These are phyloP conservation scores for Spea multiplicata DNA, from an alignment of 2,113 vertebrate species.

Conservation along the genomic window DNA sequence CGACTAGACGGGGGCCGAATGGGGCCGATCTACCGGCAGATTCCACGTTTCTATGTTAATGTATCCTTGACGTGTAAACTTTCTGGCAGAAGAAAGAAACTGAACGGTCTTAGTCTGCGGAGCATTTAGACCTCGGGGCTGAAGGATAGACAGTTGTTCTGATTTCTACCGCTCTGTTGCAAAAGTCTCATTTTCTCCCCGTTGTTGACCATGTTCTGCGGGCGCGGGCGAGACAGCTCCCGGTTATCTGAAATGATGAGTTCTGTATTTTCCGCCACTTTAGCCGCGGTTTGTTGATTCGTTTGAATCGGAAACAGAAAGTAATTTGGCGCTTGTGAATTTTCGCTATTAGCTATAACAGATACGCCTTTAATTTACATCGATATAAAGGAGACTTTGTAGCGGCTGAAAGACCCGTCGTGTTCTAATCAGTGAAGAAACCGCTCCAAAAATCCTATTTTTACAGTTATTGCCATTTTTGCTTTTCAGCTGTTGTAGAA, in stretches of 20 bases:
- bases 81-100: no score
- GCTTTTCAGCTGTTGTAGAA: background rate
- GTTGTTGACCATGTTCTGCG: background rate
- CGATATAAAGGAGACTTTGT: background rate
- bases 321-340: background rate
- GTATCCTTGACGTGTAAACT: no score
- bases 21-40: no score
- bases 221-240: background rate
- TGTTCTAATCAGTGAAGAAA: background rate
- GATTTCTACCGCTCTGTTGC: background rate
- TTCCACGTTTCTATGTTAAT: no score
- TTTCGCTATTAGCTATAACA: background rate
- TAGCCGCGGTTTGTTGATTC: background rate
- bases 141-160: background rate
- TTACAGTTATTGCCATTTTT: background rate
- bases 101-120: background rate
- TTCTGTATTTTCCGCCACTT: background rate
- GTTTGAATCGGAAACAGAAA: background rate
- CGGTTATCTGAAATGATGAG: background rate
- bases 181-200: background rate
- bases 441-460: background rate
- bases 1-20: no score
- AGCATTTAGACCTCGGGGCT: background rate
- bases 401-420: background rate
- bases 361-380: background rate